Base-by-base conservation (phyloP, 2,888 invertebrate genomes). In the Antitype chi region DNA sequence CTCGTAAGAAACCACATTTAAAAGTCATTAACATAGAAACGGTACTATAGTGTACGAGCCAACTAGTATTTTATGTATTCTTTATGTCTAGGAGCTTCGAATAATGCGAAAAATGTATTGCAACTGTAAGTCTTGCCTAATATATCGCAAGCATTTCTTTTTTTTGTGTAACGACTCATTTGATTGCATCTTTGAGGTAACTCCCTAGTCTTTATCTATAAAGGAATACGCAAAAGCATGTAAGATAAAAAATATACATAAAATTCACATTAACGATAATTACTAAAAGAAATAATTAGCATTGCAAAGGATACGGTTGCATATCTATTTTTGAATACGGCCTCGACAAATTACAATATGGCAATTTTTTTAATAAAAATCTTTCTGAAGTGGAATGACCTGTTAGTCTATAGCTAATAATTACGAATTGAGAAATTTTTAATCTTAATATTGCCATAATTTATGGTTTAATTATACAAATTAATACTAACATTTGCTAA, bases 251-350 rank as follows among this genome's bases (percentile, higher is more conserved):
- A 70, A 67, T 63, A 43, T 63, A 80, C 76, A 80, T 82, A 63
- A 67, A 70, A 80, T 63, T 70, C 62, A 28, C 70, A 80, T 82
- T 82, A 76, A 57, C 43, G 38, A 76, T 75, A 69, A 69, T 74
- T 74, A 82, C 79, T 70, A 25, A 75, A 55, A 53, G 63, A 69
- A 60, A 71, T 80, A 83, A 83, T 83, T 76, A 80, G 55, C 60
- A 68, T 68, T 83, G 73, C 83, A 80, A 60, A 64, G 20, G 57
- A 47, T 66, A 53, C 62, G 7, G 49, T 70, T 70, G 70, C 70
- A 74, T 71, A 67, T 59, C 15, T 74, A 60, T 76, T 72, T 81
- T 70, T 17, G 15, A 70, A 78, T 25, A 7, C 55, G 55, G 15
- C 38, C 38, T 63, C 67, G 38, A 53, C 1, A 38, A 38, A 64